Conservation (phyloP, 2,113 vertebrate genomes). For the Cebus imitator region DNA sequence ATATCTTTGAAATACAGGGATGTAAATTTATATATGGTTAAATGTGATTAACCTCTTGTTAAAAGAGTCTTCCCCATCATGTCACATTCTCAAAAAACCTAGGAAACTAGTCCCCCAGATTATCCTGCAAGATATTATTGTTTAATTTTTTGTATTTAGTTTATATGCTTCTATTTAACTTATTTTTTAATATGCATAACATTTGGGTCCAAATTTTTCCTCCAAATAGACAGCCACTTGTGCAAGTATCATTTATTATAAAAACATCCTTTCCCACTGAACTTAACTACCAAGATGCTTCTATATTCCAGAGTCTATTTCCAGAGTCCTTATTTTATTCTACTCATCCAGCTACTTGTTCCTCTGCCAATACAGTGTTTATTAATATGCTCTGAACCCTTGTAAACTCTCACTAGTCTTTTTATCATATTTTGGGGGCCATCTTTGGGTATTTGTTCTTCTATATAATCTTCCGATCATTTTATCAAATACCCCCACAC, state of each 20-base stretch:
- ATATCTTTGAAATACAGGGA: neutral
- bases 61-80: neutral
- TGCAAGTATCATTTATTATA: conserved; percentile 11
- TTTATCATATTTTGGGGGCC: neutral
- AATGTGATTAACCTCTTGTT: conserved; percentile 1
- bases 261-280: neutral
- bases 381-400: neutral
- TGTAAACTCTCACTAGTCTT: neutral
- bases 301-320: neutral
- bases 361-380: neutral
- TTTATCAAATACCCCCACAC: neutral
- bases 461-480: conserved; percentile 10
- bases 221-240: neutral
- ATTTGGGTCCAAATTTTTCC: neutral
- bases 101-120: neutral
- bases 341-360: neutral
- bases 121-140: neutral
- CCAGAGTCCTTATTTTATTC: neutral
- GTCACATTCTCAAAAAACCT: conserved; percentile 24
- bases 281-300: neutral
- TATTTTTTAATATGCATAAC: neutral
- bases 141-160: conserved; percentile 2
- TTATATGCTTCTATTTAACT: neutral
- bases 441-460: conserved; percentile 15
- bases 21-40: conserved; percentile 1